Conservation (phyloP, 92 coral and sea anemone genomes). For the Siderastrea radians region DNA sequence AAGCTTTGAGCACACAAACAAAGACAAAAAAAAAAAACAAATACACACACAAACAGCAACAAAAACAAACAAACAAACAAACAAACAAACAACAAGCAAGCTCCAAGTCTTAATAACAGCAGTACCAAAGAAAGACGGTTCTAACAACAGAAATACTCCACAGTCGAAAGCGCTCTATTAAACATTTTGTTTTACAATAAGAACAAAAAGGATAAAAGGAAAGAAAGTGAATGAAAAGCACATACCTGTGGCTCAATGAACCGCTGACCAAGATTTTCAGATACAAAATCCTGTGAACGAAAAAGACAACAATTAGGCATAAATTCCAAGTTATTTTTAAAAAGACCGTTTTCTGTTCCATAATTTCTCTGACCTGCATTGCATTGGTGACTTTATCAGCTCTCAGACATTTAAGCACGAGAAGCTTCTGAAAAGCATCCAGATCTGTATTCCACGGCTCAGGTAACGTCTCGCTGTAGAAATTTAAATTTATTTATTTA, state of each 20-base stretch:
- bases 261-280: constrained; percentile 95
- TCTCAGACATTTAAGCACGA: constrained; percentile 91
- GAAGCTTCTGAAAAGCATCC: constrained; percentile 92
- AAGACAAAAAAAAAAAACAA: background rate
- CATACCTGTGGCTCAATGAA: constrained; percentile 98
- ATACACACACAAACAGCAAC: background rate
- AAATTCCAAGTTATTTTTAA: background rate
- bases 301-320: constrained; percentile 6
- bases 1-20: background rate
- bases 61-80: too few species aligned
- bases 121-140: too few species aligned
- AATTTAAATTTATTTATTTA: background rate
- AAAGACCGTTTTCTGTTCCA: background rate
- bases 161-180: too few species aligned
- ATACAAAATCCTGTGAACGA: constrained; percentile 84
- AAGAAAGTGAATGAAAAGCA: background rate
- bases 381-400: constrained; percentile 97
- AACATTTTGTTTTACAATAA: background rate
- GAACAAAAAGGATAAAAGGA: background rate
- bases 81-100: too few species aligned
- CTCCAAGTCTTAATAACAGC: too few species aligned
- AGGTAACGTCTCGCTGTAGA: constrained; percentile 85
- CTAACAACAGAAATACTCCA: too few species aligned
- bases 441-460: constrained; percentile 93
- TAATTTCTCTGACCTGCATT: constrained; percentile 82